Base-by-base conservation (phyloP, 2,113 vertebrate genomes). In the Chloebia gouldiae region DNA sequence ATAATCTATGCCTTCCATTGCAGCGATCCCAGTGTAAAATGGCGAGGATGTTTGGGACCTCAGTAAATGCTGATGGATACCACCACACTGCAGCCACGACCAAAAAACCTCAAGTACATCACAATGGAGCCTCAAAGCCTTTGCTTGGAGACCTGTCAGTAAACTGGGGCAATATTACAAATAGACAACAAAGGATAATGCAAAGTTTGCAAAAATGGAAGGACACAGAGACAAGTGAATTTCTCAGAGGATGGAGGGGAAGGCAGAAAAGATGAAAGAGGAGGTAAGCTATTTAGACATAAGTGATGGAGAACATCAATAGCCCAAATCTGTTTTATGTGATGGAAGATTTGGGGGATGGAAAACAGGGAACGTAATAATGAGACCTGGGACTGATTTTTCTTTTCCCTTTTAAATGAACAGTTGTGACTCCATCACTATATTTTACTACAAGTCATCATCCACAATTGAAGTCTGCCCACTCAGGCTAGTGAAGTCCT, bases 81-180 rank as follows among this genome's bases (percentile, higher is more conserved):
- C 64, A 63, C 68, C 61, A 86, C 54, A 28, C n/a, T 93, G 84
- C 68, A 93, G 60, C 56, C 92, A 83, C 1, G 0, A 95, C 71
- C 81, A 75, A 96, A 95, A 92, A 90, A 81, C 72, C 88, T 92
- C 88, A 93, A 78, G 71, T 49, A 78, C 51, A 44, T 53, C 51
- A 63, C 90, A 64, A 95, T 51, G 64, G 63, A 94, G 28, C 68
- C 82, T 93, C 95, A 90, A 90, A 96, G 75, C 60, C 40, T 83
- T 83, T 0, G 0, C 51, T 75, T 22, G 72, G 31, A 82, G 82
- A 81, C 22, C 85, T 88, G 78, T 86, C 95, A 88, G 66, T 75
- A 93, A 95, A 90, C 50, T 86, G 82, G 93, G 79, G 45, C 94
- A 86, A 22, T 51, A 78, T 90, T 88, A 94, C 94, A 92, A 93